phyloP scores from a whole-genome alignment of 1,140 invertebrate species.

The Epicauta chinensis region DNA sequence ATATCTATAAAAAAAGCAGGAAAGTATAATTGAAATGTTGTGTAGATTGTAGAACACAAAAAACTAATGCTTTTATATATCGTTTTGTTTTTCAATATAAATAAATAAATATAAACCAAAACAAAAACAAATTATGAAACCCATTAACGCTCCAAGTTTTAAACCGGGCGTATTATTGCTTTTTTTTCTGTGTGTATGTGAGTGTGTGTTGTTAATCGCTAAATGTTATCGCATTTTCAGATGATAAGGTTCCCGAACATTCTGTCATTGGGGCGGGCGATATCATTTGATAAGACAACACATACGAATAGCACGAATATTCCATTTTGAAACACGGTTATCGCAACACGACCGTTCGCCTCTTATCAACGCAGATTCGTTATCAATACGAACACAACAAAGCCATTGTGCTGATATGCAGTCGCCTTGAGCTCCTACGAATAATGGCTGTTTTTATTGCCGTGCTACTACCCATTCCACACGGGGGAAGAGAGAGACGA shows the following conservation, averaged over 20 bases:
- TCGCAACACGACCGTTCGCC: constrained; percentile 36
- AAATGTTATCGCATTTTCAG: constrained; percentile 12
- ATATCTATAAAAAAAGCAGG: no score
- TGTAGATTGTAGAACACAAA: no score
- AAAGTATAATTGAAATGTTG: no score
- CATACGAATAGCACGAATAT: constrained; percentile 38
- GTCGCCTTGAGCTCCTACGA: constrained; percentile 21
- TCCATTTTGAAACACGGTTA: constrained; percentile 39
- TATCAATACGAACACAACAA: constrained; percentile 37
- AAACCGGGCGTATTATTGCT: no score
- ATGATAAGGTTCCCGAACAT: constrained; percentile 28
- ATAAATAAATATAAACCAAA: no score
- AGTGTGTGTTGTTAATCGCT: constrained; percentile 18
- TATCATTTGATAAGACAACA: constrained; percentile 29
- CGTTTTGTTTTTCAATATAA: no score
- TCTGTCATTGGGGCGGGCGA: constrained; percentile 30
- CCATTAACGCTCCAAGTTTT: background rate
- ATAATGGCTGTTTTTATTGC: constrained; percentile 17
- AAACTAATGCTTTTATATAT: background rate
- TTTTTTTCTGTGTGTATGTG: background rate
- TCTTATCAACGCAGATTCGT: constrained; percentile 37
- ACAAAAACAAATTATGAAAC: no score
- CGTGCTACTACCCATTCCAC: background rate
- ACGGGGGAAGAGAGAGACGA: no score
- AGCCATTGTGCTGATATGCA: constrained; percentile 34